Base-by-base conservation (phyloP, 2,113 vertebrate species). In the Gnathonemus longibarbis region DNA sequence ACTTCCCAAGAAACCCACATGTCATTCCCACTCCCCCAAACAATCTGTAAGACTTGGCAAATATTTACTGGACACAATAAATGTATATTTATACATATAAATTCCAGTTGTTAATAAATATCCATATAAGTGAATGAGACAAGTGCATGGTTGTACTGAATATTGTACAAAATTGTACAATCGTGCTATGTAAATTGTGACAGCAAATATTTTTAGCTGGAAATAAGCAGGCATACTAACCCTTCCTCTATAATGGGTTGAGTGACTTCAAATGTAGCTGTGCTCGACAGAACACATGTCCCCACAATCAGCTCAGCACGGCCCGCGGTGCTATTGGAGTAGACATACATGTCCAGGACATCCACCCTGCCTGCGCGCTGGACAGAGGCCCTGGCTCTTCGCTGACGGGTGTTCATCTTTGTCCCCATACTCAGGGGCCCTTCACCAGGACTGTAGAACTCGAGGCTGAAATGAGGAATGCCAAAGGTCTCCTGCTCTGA, bases 331-430 rank as follows among this genome's bases (percentile, higher is more conserved):
- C 89, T 90, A 92, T 94, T 93, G 45, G 94, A 92, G 56, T 92
- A 21, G 77, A 96, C 88, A 0, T 92, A 48, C 24, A 96, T 91
- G 88, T 96, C 94, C 91, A 96, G 86, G 10, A 3, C 0, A 0
- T 88, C 7, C 5, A 93, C 1, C 45, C 5, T 90, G 24, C 88
- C 8, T 1, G 19, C 10, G 27, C 42, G 3, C 1, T 31, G 1
- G 0, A 85, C 84, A 17, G 42, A 49, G 17, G 27, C 15, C 9
- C 4, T 0, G 7, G 39, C 80, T 0, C 89, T 87, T 87, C 91
- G 89, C 2, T 19, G 0, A 3, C 66, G 90, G 10, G 92, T 35
- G 11, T 0, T 31, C 9, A 92, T 46, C 0, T 10, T 1, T 7
- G 94, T 94, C 66, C 90, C 90, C 0, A 2, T 8, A 17, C 48